Conservation (phyloP, 2,113 vertebrate genomes). For the Actenoides hombroni region DNA sequence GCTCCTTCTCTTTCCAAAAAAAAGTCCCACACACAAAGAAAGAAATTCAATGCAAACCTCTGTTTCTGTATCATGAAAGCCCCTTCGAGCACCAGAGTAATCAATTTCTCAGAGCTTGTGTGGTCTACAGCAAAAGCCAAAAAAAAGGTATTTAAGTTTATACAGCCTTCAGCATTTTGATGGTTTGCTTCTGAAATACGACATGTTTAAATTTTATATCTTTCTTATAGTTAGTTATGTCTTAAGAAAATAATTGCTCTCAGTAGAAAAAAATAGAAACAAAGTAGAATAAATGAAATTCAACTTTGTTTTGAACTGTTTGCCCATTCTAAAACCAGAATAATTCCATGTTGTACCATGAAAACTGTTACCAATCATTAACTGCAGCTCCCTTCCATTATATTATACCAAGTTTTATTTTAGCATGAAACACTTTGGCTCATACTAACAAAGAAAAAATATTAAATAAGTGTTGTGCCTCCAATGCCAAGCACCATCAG, state of each 20-base stretch:
- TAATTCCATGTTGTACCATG: not conserved
- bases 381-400: not conserved
- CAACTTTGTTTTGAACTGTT: not conserved
- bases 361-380: not conserved
- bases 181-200: conserved; percentile 23
- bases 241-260: conserved; percentile 25
- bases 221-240: not conserved
- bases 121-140: conserved; percentile 48
- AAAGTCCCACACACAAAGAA: conserved; percentile 33
- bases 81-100: conserved; percentile 37
- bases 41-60: conserved; percentile 55
- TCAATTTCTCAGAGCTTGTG: conserved; percentile 47
- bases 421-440: not conserved
- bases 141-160: conserved; percentile 57
- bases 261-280: not conserved
- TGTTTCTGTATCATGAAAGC: conserved; percentile 51
- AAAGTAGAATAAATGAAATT: not conserved
- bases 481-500: not conserved
- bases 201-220: conserved; percentile 21
- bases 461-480: not conserved
- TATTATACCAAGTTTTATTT: not conserved
- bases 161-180: conserved; percentile 44
- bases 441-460: not conserved
- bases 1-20: not conserved
- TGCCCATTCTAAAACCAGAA: not conserved